Evolutionary conservation across 2,797 vertebrate species (phyloP), one percentile per base, ranked within the genome.

Genomic region (Ibycter americanus): DNA sequence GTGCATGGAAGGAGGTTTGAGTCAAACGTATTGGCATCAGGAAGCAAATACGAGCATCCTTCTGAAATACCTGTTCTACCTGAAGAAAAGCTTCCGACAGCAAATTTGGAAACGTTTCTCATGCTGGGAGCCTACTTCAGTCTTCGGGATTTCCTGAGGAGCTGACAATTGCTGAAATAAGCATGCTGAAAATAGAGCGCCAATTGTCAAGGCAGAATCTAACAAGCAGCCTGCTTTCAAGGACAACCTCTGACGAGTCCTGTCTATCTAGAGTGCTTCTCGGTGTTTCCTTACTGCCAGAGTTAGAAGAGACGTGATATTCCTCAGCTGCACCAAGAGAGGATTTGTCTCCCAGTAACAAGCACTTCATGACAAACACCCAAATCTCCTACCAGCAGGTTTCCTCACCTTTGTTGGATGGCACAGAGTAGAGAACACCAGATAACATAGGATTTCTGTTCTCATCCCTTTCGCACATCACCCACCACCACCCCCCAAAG

Each of bases 281-380:
- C 26, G 3, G 38, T 68, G 79, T 87, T 58, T 83, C 82, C 56
- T 81, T 47, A 89, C 87, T 87, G 80, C 89, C 81, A 61, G 55
- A 36, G 38, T 51, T 25, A 76, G 92, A 78, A 70, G 79, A 90
- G 80, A 82, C n/a, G 46, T 62, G 47, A 67, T 85, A 78, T 68
- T 94, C 73, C 66, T 63, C 55, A 94, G 77, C 86, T 91, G 44
- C 55, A 61, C 82, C 47, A 44, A 81, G 85, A 85, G 71, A 71
- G 59, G 59, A 72, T 89, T 72, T 32, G 66, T 97, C 92, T 83
- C 90, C 59, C 92, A 72, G 79, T 89, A 92, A 97, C 89, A 68
- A 91, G 63, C 38, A 79, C 59, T 73, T 71, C 70, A 49, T 54
- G 67, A 58, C 46, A 78, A 92, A 78, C 42, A 52, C 16, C 3